phyloP scores from a whole-genome alignment of 2,888 invertebrate genomes.

The Mimachlamys varia region DNA sequence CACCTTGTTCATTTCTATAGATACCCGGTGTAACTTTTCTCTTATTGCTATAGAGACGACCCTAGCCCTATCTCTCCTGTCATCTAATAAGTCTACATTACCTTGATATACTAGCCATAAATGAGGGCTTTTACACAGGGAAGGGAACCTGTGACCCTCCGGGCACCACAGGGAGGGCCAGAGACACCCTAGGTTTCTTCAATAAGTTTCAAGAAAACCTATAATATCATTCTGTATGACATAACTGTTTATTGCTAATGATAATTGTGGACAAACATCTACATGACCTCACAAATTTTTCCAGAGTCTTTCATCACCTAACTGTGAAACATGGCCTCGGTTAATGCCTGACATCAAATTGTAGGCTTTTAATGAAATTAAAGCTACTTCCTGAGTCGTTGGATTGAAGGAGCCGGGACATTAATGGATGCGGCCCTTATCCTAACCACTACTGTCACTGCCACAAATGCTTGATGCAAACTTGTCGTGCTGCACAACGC shows the following conservation, averaged over 20 bases:
- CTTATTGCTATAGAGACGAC: background rate
- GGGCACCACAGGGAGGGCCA: no score
- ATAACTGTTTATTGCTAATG: background rate
- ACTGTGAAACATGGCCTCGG: background rate
- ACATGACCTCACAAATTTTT: background rate
- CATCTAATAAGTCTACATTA: background rate
- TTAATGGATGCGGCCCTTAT: background rate
- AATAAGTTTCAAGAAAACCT: background rate
- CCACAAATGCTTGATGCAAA: background rate
- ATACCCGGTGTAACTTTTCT: background rate
- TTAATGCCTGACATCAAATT: background rate
- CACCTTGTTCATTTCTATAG: background rate
- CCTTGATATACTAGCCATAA: background rate
- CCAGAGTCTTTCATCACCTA: background rate
- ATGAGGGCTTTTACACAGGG: no score
- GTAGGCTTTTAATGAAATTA: slow-evolving; percentile 36
- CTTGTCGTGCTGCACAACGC: slow-evolving; percentile 2
- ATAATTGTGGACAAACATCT: background rate
- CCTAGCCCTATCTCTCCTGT: background rate
- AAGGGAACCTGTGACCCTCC: no score
- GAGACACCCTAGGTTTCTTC: background rate
- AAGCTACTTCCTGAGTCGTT: background rate
- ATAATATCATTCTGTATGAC: background rate
- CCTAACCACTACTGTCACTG: background rate
- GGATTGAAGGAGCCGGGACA: background rate